Evolutionary conservation across 2,888 invertebrate species (phyloP).

Genomic region (Prosapia bicincta): DNA sequence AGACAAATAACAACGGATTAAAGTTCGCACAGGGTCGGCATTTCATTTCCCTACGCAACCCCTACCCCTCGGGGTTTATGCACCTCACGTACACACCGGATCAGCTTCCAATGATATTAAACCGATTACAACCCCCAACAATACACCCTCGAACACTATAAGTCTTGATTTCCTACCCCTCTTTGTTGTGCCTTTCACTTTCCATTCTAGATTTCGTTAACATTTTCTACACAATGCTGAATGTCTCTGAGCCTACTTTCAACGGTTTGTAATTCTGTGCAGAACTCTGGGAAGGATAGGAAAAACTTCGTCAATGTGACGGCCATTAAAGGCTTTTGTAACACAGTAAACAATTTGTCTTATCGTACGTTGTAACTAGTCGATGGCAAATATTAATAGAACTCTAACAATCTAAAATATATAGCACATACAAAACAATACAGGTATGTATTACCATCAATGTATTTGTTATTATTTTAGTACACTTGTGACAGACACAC

Average conservation of each 20-base stretch:
- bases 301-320: too few species aligned
- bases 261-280: too few species aligned
- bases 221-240: not conserved
- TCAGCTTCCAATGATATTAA: constrained; percentile 2
- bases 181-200: not conserved
- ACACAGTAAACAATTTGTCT: too few species aligned
- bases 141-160: not conserved
- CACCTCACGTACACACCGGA: not conserved
- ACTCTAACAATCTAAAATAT: too few species aligned
- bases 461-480: too few species aligned
- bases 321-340: too few species aligned
- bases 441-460: too few species aligned
- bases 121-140: constrained; percentile 1
- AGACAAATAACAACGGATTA: not conserved
- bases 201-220: not conserved
- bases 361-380: too few species aligned
- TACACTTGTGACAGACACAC: too few species aligned
- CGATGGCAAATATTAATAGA: too few species aligned
- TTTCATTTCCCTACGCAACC: not conserved
- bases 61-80: not conserved
- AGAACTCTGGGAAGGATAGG: too few species aligned
- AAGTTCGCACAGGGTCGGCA: not conserved
- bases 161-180: constrained; percentile 2
- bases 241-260: not conserved
- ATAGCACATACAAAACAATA: too few species aligned